Conservation (phyloP, 2,888 invertebrate genomes). For the Cactoblastis cactorum region DNA sequence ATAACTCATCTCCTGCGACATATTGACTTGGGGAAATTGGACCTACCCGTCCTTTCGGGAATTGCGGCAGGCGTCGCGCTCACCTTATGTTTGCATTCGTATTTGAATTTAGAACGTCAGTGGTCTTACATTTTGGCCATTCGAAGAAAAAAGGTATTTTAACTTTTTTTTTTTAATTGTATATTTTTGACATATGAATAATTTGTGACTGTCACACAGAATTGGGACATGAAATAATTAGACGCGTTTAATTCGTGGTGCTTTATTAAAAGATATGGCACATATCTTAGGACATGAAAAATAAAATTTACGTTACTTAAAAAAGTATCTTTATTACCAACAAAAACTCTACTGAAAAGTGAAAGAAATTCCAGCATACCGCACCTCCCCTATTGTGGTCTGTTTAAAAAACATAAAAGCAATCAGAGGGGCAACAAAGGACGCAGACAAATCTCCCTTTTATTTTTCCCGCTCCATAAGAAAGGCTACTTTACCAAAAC, state of each 20-base stretch:
- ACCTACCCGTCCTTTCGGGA: constrained; percentile 56
- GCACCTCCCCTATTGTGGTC: constrained; percentile 18
- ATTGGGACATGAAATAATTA: no score
- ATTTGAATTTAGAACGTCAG: constrained; percentile 13
- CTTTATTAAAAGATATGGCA: no score
- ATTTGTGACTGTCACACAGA: no score
- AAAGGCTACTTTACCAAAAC: constrained; percentile 62
- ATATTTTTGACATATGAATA: no score
- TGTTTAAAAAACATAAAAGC: constrained; percentile 36
- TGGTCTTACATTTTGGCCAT: no score
- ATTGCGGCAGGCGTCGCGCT: constrained; percentile 56
- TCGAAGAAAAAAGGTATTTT: no score
- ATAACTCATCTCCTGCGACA: constrained; percentile 73
- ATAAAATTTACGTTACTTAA: constrained; percentile 10
- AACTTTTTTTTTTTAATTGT: no score
- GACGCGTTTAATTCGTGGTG: no score
- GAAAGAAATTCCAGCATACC: constrained; percentile 6
- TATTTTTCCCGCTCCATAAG: constrained; percentile 47
- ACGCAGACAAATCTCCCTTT: constrained; percentile 39
- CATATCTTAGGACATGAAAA: no score
- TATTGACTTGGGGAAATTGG: constrained; percentile 68
- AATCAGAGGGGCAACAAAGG: constrained; percentile 49
- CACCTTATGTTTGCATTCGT: constrained; percentile 22
- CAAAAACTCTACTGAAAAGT: constrained; percentile 12
- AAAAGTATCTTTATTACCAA: constrained; percentile 12